These are phyloP conservation scores for Lucinisca nassula DNA, from an alignment of 2,888 invertebrate genomes.

Conservation along the genomic window DNA sequence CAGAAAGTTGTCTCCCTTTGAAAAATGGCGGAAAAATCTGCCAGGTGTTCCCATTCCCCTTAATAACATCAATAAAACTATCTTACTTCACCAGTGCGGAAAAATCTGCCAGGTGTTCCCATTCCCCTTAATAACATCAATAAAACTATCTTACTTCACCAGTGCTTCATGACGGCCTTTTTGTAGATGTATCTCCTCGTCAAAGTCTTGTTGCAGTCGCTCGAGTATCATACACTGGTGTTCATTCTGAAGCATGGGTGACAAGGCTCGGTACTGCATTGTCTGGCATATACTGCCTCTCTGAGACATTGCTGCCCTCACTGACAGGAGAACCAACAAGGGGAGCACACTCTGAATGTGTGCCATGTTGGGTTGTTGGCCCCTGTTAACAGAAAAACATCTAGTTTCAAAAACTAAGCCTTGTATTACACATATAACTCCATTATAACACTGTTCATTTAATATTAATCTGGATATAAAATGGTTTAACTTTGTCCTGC, in stretches of 20 bases:
- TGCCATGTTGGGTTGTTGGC: neutral
- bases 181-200: conserved; percentile 54
- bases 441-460: no score
- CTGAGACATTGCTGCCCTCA: neutral
- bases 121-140: no score
- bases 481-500: no score
- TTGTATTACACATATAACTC: no score
- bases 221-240: conserved; percentile 83
- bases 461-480: no score
- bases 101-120: no score
- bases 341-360: neutral
- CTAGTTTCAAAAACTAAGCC: no score
- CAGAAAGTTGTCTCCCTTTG: no score
- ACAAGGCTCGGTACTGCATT: conserved; percentile 72
- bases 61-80: no score
- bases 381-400: neutral
- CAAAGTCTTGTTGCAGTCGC: conserved; percentile 73
- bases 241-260: conserved; percentile 78
- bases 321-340: conserved; percentile 12
- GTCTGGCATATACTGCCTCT: conserved; percentile 75
- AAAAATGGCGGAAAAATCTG: no score
- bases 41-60: no score
- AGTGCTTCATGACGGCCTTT: conserved; percentile 65
- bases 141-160: conserved; percentile 66
- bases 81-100: no score